Conservation (phyloP, 2,113 vertebrate genomes). For the Entomyzon cyanotis region DNA sequence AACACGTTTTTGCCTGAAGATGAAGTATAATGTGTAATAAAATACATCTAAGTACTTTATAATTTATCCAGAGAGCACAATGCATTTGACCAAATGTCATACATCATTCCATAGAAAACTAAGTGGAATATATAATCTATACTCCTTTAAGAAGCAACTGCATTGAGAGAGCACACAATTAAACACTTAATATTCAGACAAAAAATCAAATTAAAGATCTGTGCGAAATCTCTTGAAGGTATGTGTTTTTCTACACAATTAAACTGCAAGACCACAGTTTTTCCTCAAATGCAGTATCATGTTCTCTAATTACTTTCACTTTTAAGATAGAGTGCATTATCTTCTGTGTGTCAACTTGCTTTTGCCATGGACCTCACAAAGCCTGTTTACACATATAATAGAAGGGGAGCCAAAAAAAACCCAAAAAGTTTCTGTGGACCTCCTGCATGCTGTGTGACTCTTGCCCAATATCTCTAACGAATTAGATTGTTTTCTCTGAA, state of each 20-base stretch:
- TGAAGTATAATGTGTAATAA: slow-evolving; percentile 36
- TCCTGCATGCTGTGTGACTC: not conserved
- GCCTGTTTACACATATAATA: not conserved
- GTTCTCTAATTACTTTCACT: not conserved
- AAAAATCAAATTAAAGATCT: not conserved
- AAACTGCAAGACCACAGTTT: not conserved
- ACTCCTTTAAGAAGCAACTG: not conserved
- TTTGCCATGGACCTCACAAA: not conserved
- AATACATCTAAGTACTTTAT: slow-evolving; percentile 44
- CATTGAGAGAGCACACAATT: not conserved
- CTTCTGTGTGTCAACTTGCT: not conserved
- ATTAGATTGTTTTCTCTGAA: not conserved
- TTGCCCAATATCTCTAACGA: not conserved
- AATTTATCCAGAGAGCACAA: slow-evolving; percentile 36
- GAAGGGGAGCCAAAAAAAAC: accelerated
- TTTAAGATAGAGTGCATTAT: not conserved
- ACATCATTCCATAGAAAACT: slow-evolving; percentile 25
- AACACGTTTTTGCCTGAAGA: slow-evolving; percentile 47
- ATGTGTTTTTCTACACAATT: not conserved
- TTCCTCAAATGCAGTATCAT: not conserved
- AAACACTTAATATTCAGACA: not conserved
- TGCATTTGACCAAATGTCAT: slow-evolving; percentile 18
- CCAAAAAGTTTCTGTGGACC: not conserved
- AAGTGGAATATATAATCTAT: not conserved
- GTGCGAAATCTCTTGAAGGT: not conserved